A percentile compares a stretch with the other conserved stretches of the same genome.
phyloP scores from a whole-genome alignment of 37 sponge, comb jelly and placozoan species.

The Cliona cf. orientalis region DNA sequence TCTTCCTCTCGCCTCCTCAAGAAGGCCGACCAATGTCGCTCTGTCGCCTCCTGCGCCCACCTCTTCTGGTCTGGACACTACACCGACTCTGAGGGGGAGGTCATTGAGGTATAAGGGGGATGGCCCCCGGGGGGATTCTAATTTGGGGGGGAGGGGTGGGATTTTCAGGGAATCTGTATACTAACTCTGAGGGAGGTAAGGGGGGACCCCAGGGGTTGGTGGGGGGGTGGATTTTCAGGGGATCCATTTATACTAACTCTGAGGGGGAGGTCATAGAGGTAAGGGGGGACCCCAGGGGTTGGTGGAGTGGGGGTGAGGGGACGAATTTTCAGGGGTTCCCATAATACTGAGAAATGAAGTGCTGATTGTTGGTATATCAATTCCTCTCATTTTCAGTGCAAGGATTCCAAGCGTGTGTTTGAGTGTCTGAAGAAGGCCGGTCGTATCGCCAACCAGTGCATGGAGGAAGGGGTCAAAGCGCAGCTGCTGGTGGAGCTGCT shows the following conservation, averaged over 20 bases:
- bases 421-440: conserved; percentile 96
- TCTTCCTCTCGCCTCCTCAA: conserved; percentile 91
- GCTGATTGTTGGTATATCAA: too few relatives aligned
- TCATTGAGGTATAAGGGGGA: conserved; percentile 5
- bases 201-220: too few relatives aligned
- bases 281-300: too few relatives aligned
- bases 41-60: conserved; percentile 90
- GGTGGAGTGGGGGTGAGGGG: too few relatives aligned
- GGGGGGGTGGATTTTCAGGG: too few relatives aligned
- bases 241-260: conserved; percentile 18
- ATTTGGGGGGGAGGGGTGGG: too few relatives aligned
- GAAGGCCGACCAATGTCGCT: conserved; percentile 98
- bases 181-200: conserved; percentile 27
- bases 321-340: too few relatives aligned
- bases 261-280: conserved; percentile 27
- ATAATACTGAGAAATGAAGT: too few relatives aligned
- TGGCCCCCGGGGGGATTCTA: too few relatives aligned
- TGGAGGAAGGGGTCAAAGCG: conserved; percentile 90
- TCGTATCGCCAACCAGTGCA: conserved; percentile 96
- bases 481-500: conserved; percentile 96
- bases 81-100: conserved; percentile 18
- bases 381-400: conserved; percentile 70
- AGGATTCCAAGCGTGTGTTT: conserved; percentile 85
- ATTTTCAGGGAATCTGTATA: too few relatives aligned
- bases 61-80: conserved; percentile 94